Percentiles rank a stretch among this genome's conserved stretches.
Evolutionary conservation across 2,797 vertebrate species (phyloP).

Genomic region (Cyclura pinguis): DNA sequence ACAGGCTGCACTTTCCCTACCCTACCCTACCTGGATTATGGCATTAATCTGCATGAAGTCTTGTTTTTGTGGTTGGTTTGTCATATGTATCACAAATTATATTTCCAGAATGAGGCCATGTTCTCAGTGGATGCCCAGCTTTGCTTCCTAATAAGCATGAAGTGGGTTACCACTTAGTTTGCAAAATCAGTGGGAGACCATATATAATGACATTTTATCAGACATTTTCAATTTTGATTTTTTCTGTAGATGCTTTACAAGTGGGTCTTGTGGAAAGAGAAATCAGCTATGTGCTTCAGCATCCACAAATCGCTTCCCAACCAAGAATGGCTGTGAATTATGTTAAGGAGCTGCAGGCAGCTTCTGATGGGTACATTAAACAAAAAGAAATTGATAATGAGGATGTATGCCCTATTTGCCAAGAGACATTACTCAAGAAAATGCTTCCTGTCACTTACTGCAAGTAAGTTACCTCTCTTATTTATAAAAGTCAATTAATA

Average conservation of each 20-base stretch:
- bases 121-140: neutral
- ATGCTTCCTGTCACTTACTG: constrained; percentile 80
- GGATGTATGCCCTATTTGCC: constrained; percentile 84
- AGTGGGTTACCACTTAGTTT: neutral
- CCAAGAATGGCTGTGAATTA: neutral
- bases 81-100: neutral
- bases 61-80: neutral
- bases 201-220: neutral
- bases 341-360: neutral
- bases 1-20: too few relatives aligned
- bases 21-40: too few relatives aligned
- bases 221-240: constrained; percentile 15
- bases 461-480: constrained; percentile 71
- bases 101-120: neutral
- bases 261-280: constrained; percentile 81
- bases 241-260: constrained; percentile 74
- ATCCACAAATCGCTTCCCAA: constrained; percentile 48
- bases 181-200: neutral
- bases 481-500: neutral
- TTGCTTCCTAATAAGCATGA: neutral
- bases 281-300: constrained; percentile 78
- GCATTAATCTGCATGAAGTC: neutral
- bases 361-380: constrained; percentile 63
- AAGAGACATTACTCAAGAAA: constrained; percentile 81
- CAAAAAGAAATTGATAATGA: constrained; percentile 74